Evolutionary conservation across 2,113 vertebrate genomes (phyloP).

Genomic region (Xiphias gladius): DNA sequence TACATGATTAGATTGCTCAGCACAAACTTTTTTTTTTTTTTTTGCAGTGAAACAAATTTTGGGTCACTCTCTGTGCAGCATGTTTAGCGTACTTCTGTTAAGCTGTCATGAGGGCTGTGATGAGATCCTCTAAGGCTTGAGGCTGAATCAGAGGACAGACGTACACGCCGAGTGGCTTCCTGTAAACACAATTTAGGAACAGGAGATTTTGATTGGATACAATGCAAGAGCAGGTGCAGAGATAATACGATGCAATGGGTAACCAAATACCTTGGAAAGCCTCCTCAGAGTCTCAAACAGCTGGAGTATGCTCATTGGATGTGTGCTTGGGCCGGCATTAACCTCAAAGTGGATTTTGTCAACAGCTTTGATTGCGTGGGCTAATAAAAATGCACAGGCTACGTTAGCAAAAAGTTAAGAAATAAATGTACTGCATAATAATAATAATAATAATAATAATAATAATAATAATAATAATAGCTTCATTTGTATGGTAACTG

Average conservation of each 20-base stretch:
- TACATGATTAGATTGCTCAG: background rate
- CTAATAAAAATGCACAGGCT: conserved; percentile 57
- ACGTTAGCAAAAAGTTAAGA: conserved; percentile 1
- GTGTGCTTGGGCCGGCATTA: conserved; percentile 24
- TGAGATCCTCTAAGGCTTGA: conserved; percentile 10
- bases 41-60: background rate
- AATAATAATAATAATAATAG: background rate
- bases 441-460: background rate
- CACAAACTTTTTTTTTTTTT: background rate
- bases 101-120: background rate
- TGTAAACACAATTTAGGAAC: conserved; percentile 50
- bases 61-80: background rate
- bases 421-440: background rate
- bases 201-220: conserved; percentile 8
- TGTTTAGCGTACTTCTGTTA: conserved; percentile 28
- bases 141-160: conserved; percentile 40
- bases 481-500: too few relatives aligned
- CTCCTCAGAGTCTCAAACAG: conserved; percentile 61
- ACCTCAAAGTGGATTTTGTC: conserved; percentile 83
- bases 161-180: conserved; percentile 18
- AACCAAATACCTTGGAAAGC: conserved; percentile 73
- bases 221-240: conserved; percentile 36
- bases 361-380: conserved; percentile 66
- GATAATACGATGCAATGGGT: conserved; percentile 11
- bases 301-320: conserved; percentile 31